Evolutionary conservation across 2,113 vertebrate genomes (phyloP), one percentile per base, ranked within the genome.

Genomic region (Dryoscopus gambensis): DNA sequence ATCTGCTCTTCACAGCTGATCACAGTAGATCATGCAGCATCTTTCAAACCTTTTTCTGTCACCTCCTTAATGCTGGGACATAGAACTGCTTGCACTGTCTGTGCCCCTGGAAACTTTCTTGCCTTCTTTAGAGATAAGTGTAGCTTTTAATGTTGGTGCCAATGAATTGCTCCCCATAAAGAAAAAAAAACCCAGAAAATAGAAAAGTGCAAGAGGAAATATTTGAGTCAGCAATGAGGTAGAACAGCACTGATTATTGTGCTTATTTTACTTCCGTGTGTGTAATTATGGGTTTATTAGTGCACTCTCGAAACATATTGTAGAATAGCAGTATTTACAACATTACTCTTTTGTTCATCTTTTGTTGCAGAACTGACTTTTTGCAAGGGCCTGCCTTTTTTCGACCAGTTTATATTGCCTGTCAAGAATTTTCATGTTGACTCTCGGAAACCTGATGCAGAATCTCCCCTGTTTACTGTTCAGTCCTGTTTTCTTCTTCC

Each of bases 361-460:
- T 93, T 16, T 69, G 9, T 96, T 96, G 52, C 96, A 97, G 94
- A 94, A 62, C 57, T 92, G 73, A 82, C 60, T 91, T 84, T 87
- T 76, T 67, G 52, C 76, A 86, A 90, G 46, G n/a, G n/a, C 27
- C 74, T 80, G 84, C 59, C 44, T 76, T 75, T 87, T 94, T 89
- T 77, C 80, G 55, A 64, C 60, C 52, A 33, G 77, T 76, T 71
- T 73, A 15, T 75, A 20, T 78, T 18, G 0, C 30, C 84, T 60
- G 33, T 53, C 60, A 74, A 93, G 83, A 88, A 69, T 88, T 94
- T 80, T 87, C 60, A 52, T 52, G 87, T 83, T 93, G 94, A 91
- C 25, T 82, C 35, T 94, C 0, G 20, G 60, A 81, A 93, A 87
- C 37, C 69, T 69, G 35, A 71, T 75, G 30, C 71, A 46, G 79